Base-by-base conservation (phyloP, 2,888 invertebrate genomes). In the Drosophila birchii region DNA sequence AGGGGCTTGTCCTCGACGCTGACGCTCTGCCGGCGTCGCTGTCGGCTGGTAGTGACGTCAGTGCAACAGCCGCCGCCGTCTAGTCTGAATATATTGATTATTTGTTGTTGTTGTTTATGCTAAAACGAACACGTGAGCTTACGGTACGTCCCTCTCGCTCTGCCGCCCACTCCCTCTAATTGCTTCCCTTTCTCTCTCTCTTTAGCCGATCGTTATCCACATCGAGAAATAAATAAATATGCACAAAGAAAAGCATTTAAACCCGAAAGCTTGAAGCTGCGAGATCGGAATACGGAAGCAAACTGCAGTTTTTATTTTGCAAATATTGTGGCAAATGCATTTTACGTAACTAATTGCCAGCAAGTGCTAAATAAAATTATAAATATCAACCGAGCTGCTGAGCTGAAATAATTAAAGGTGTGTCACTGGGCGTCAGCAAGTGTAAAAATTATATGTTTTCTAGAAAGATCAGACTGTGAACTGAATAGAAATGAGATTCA, bases 1-100 rank as follows among this genome's bases (percentile, higher is more conserved):
- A 79, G 84, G 88, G 84, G 84, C 84, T 80, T 80, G 84, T 75
- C 88, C 59, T 20, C 34, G 26, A 29, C 56, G 58, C 43, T 23
- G 43, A 44, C 38, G 43, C 53, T 44, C 43, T 41, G 39, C 36
- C 55, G 9, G 20, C 45, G 39, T 51, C n/a, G 20, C 20, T 5
- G 49, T 20, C 20, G 9, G 12, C 38, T 14, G 20, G 41, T 18
- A 32, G 26, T 18, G 47, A 43, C 60, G 44, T 51, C 20, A 58
- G 49, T 41, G 59, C 44, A 54, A 39, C 53, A 70, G 61, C 32
- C 71, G 45, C 43, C 49, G 68, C 39, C 53, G 60, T 39, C 53
- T 49, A 44, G 54, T 36, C 73, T 76, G 75, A 67, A 74, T 78
- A 78, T 78, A 53, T 53, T 1, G 51, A 53, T 71, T 57, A 63